These are phyloP conservation scores for Mercenaria mercenaria DNA, from an alignment of 1,140 invertebrate species.

Conservation along the genomic window DNA sequence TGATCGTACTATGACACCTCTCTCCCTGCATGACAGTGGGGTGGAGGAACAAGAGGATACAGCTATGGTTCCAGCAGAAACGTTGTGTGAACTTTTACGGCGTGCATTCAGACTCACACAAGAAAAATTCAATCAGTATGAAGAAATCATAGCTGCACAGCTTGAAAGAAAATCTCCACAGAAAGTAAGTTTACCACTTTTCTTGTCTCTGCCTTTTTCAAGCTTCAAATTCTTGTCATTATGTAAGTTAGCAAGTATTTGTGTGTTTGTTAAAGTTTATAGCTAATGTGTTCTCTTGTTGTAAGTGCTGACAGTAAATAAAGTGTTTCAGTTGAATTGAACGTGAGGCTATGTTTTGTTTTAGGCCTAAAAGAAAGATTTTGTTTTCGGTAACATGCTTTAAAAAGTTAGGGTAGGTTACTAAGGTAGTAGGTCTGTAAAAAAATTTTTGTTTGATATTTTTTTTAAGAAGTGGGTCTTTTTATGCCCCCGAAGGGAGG, in stretches of 20 bases:
- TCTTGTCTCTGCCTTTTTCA: no score
- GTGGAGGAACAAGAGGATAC: slow-evolving; percentile 74
- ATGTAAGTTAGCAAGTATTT: background rate
- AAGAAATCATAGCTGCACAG: slow-evolving; percentile 65
- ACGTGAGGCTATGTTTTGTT: no score
- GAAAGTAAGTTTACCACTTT: slow-evolving; percentile 69
- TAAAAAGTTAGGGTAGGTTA: no score
- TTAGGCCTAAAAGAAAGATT: no score
- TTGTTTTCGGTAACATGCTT: no score
- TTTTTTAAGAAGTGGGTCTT: no score
- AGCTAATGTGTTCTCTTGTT: background rate
- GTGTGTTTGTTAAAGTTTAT: background rate
- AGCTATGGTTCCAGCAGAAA: slow-evolving; percentile 75
- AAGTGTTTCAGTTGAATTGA: no score
- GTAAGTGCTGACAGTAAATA: no score
- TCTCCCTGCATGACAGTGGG: slow-evolving; percentile 73
- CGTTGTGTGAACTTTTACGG: slow-evolving; percentile 75
- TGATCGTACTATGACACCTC: slow-evolving; percentile 51
- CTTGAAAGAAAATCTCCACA: slow-evolving; percentile 74
- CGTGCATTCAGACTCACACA: slow-evolving; percentile 71
- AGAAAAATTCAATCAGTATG: slow-evolving; percentile 70
- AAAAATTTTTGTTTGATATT: no score
- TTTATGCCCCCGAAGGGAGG: no score
- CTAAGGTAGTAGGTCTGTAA: no score
- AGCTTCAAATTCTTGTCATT: background rate